Base-by-base conservation (phyloP, 2,113 vertebrate genomes). In the Arothron firmamentum region DNA sequence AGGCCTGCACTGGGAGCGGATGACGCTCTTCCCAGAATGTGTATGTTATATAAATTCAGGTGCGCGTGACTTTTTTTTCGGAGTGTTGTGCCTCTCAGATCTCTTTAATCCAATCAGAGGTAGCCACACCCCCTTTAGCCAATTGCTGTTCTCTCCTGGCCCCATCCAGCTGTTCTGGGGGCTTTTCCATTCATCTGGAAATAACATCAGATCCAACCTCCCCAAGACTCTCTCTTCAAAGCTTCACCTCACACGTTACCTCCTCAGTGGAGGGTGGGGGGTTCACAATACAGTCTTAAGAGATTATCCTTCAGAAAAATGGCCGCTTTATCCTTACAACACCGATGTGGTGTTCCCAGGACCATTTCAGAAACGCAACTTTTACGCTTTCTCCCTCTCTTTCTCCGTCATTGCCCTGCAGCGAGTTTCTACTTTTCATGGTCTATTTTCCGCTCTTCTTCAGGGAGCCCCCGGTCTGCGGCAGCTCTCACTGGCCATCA, bases 341-440 rank as follows among this genome's bases (percentile, higher is more conserved):
- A n/a, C 16, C 16, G 8, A 3, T 20, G 46, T 56, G n/a, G 41
- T 8, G 1, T 43, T 42, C n/a, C 18, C 16, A 41, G 49, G 12
- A 74, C 9, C 19, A 53, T 61, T 56, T 64, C 11, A 13, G 49
- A 57, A 69, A 69, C 14, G 42, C 28, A 65, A 28, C 25, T 62
- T 73, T 69, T 45, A 48, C 60, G 53, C 31, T 59, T 15, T 45
- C 18, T 58, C 59, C 48, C 25, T 28, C 25, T 5, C 25, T 28
- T 5, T 28, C 25, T 28, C 25, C 6, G 2, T 7, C 25, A 5
- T 48, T 62, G 66, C 52, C 66, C 64, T 42, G 16, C 31, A 66
- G 69, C 38, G 16, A 42, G 64, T 50, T 65, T 73, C 56, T 56
- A 56, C 52, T 53, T 67, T 71, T 34, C n/a, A 51, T 23, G 3